These are phyloP conservation scores for Drosophila leonis DNA, from an alignment of 2,888 invertebrate genomes.

Conservation along the genomic window DNA sequence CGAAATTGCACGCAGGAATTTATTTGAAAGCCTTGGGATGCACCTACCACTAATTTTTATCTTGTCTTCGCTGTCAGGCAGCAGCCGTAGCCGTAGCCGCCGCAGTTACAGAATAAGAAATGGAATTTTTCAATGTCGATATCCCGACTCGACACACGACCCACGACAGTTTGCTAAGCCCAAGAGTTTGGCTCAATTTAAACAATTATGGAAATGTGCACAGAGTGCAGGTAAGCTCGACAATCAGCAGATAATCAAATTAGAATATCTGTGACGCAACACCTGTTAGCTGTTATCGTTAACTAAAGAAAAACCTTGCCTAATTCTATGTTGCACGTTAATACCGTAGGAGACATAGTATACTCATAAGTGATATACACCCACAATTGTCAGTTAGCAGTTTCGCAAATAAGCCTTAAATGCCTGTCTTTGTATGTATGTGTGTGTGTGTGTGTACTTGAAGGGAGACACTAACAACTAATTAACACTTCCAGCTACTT, in stretches of 20 bases:
- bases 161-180: constrained; percentile 22
- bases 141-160: constrained; percentile 45
- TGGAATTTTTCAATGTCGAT: constrained; percentile 54
- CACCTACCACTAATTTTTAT: constrained; percentile 66
- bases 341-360: constrained; percentile 1
- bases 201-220: constrained; percentile 72
- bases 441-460: background rate
- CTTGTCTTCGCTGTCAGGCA: constrained; percentile 49
- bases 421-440: constrained; percentile 11
- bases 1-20: constrained; percentile 76
- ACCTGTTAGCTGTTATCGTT: constrained; percentile 34
- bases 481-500: constrained; percentile 79
- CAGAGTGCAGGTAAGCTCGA: constrained; percentile 13
- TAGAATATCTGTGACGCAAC: constrained; percentile 1
- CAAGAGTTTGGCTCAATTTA: constrained; percentile 46
- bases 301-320: constrained; percentile 5
- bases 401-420: constrained; percentile 47
- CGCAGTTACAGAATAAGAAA: constrained; percentile 31
- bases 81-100: background rate
- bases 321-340: constrained; percentile 22
- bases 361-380: constrained; percentile 27
- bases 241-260: constrained; percentile 10
- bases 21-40: constrained; percentile 66
- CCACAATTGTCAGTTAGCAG: constrained; percentile 39
- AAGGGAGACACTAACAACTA: constrained; percentile 68